Evolutionary conservation across 2,888 invertebrate genomes (phyloP).

Genomic region (Marronus borbonicus): DNA sequence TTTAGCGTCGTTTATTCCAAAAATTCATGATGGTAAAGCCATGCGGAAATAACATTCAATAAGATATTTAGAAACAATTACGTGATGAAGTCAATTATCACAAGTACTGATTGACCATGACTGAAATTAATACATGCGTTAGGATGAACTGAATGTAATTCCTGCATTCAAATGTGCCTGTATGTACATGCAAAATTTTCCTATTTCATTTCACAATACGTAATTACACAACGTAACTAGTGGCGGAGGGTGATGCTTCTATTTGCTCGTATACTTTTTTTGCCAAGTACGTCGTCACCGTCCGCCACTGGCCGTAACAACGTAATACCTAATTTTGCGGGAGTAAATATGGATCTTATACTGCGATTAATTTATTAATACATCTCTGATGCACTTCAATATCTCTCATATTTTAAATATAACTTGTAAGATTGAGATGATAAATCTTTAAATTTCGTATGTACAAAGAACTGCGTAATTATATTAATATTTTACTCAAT

Average conservation of each 20-base stretch:
- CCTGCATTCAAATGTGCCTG: slow-evolving; percentile 21
- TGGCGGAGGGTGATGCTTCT: too few relatives aligned
- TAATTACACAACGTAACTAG: too few relatives aligned
- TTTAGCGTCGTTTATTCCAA: neutral
- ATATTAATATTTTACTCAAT: slow-evolving; percentile 17
- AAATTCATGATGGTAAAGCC: slow-evolving; percentile 1
- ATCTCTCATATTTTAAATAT: neutral
- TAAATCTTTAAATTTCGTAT: neutral
- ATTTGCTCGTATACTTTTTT: too few relatives aligned
- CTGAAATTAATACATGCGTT: slow-evolving; percentile 5
- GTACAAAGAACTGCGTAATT: slow-evolving; percentile 15
- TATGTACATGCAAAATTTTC: neutral
- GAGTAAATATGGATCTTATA: too few relatives aligned
- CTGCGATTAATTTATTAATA: too few relatives aligned
- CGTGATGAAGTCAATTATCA: slow-evolving; percentile 14
- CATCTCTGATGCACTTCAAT: neutral
- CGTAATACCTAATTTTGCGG: too few relatives aligned
- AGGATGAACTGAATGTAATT: neutral
- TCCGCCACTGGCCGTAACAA: too few relatives aligned
- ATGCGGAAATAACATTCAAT: slow-evolving; percentile 19
- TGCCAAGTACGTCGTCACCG: too few relatives aligned
- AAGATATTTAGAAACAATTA: neutral
- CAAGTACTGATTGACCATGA: slow-evolving; percentile 7
- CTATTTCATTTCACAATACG: neutral
- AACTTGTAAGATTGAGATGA: neutral